These are phyloP conservation scores for Periophthalmus modestus DNA, from an alignment of 2,113 vertebrate species.

Conservation along the genomic window DNA sequence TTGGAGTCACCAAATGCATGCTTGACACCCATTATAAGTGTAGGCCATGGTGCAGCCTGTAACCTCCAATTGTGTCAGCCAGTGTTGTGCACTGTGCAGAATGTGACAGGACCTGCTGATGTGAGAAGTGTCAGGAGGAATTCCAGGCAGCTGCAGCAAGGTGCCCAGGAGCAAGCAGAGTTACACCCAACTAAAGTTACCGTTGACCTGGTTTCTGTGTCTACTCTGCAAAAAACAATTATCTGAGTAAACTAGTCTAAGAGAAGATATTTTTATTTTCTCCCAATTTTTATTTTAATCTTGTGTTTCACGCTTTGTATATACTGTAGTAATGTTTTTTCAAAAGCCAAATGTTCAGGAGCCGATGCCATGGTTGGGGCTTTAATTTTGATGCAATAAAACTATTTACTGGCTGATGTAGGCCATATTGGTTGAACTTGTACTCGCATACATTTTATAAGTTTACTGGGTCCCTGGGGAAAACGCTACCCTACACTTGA, in stretches of 20 bases:
- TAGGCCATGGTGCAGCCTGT: neutral
- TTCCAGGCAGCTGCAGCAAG: neutral
- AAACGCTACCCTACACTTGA: no score
- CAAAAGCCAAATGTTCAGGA: no score
- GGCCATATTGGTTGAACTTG: no score
- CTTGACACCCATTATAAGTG: neutral
- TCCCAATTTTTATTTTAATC: no score
- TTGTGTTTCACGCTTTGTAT: no score
- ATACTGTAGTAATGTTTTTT: no score
- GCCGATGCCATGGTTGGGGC: no score
- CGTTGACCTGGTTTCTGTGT: neutral
- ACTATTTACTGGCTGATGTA: no score
- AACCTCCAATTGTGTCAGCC: neutral
- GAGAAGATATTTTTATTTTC: no score
- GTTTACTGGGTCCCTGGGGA: no score
- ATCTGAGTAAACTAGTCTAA: neutral
- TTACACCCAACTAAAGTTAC: neutral
- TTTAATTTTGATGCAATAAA: no score
- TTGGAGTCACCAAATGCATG: neutral
- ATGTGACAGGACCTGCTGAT: slow-evolving; percentile 1
- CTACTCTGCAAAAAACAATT: neutral
- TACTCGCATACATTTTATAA: no score
- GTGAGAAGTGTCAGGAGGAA: neutral
- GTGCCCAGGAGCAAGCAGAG: neutral
- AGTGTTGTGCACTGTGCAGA: neutral